A percentile compares a stretch with the other conserved stretches of the same genome.
These are phyloP conservation scores for Syrrhaptes paradoxus DNA, from an alignment of 2,113 vertebrate genomes.

Conservation along the genomic window DNA sequence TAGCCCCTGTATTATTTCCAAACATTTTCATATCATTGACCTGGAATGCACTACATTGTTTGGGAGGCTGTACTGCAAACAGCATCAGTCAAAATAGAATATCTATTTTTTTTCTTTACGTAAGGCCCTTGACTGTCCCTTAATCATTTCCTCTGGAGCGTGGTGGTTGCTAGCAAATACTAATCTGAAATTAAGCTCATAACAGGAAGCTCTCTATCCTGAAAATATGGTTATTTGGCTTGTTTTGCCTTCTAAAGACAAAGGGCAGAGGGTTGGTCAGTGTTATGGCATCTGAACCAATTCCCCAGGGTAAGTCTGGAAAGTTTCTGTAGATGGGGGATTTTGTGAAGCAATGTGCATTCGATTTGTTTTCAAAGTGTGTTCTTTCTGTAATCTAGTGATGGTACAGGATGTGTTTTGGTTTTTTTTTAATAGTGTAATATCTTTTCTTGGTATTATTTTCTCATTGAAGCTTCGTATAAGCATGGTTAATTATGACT, in stretches of 20 bases:
- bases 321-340: neutral
- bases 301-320: neutral
- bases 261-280: conserved; percentile 28
- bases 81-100: neutral
- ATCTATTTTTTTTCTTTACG: neutral
- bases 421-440: neutral
- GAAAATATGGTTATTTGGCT: neutral
- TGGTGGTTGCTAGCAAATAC: conserved; percentile 45
- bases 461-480: conserved; percentile 3
- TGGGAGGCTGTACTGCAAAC: neutral
- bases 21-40: neutral
- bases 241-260: conserved; percentile 29
- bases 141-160: conserved; percentile 53
- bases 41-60: neutral
- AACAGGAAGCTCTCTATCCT: conserved; percentile 46
- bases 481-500: conserved; percentile 43
- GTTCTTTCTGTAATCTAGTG: conserved; percentile 5
- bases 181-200: conserved; percentile 41
- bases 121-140: neutral
- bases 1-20: neutral
- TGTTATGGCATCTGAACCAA: conserved; percentile 14
- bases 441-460: neutral
- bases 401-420: neutral
- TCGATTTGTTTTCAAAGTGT: conserved; percentile 7
- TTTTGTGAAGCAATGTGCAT: conserved; percentile 16